Evolutionary conservation across 2,888 invertebrate genomes (phyloP).

Genomic region (Palloptera scutellata): DNA sequence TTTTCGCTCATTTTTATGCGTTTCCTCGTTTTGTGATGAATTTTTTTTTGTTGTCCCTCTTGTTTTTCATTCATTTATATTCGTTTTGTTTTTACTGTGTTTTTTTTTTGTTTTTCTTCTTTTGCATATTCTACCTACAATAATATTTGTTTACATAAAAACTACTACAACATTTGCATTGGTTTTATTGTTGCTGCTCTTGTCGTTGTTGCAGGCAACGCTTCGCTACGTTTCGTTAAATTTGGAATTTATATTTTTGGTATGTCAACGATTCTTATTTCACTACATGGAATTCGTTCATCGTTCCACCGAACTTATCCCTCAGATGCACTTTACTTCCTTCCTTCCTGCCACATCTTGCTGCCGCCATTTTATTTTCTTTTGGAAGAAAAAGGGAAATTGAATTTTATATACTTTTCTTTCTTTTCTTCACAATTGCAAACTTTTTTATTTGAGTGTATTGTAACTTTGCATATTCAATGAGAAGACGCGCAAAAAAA

Average conservation of each 20-base stretch:
- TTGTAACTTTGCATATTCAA: constrained; percentile 10
- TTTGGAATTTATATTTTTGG: constrained; percentile 27
- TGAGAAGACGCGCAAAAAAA: too few species aligned
- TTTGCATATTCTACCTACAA: not conserved
- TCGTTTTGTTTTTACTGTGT: constrained; percentile 29
- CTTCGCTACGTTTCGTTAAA: constrained; percentile 24
- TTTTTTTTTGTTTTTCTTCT: not conserved
- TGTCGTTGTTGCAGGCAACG: constrained; percentile 8
- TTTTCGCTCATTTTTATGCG: constrained; percentile 18
- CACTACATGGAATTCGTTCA: not conserved
- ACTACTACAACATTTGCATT: constrained; percentile 11
- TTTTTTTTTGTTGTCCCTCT: constrained; percentile 23
- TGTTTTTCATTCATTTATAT: constrained; percentile 36
- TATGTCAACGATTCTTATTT: constrained; percentile 26
- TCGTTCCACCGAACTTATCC: not conserved
- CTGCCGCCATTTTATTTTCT: not conserved
- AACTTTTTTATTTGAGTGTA: constrained; percentile 25
- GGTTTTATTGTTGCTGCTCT: constrained; percentile 17
- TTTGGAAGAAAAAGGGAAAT: not conserved
- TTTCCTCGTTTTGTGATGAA: constrained; percentile 26
- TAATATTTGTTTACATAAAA: constrained; percentile 15
- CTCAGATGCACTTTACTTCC: not conserved
- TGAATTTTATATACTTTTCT: constrained; percentile 17
- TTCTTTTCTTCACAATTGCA: constrained; percentile 7
- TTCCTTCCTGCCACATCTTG: not conserved